phyloP scores from a whole-genome alignment of 2,113 vertebrate genomes.

The Motacilla alba region DNA sequence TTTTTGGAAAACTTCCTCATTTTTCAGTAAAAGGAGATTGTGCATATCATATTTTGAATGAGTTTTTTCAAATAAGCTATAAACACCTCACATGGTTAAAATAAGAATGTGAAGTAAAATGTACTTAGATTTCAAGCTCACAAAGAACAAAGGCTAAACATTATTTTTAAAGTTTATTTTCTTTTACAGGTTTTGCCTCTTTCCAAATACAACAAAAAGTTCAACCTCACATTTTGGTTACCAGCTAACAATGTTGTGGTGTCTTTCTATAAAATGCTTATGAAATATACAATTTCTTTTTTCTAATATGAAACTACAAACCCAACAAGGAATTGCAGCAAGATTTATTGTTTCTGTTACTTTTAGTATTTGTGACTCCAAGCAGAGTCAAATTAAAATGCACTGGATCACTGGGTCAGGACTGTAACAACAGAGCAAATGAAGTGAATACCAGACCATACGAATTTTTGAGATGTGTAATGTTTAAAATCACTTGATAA shows the following conservation, averaged over 20 bases:
- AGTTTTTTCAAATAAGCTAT: not conserved
- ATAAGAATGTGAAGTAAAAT: not conserved
- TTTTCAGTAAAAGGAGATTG: not conserved
- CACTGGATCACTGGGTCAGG: not conserved
- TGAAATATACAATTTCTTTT: not conserved
- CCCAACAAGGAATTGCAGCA: not conserved
- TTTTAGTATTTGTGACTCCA: not conserved
- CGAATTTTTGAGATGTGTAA: not conserved
- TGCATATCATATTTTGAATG: not conserved
- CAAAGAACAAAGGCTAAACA: not conserved
- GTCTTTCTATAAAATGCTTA: not conserved
- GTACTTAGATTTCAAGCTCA: not conserved
- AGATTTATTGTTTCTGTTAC: not conserved
- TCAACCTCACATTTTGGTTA: not conserved
- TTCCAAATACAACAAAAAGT: not conserved
- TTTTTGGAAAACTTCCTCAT: not conserved
- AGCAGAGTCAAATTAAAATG: not conserved
- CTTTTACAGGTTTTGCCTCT: not conserved
- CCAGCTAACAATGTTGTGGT: not conserved
- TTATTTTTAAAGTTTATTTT: not conserved
- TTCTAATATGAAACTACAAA: not conserved
- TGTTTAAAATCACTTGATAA: not conserved
- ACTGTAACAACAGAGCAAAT: not conserved
- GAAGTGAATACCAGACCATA: not conserved
- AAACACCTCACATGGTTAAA: not conserved